Evolutionary conservation across 2,113 vertebrate species (phyloP).

Genomic region (Myotis yumanensis): DNA sequence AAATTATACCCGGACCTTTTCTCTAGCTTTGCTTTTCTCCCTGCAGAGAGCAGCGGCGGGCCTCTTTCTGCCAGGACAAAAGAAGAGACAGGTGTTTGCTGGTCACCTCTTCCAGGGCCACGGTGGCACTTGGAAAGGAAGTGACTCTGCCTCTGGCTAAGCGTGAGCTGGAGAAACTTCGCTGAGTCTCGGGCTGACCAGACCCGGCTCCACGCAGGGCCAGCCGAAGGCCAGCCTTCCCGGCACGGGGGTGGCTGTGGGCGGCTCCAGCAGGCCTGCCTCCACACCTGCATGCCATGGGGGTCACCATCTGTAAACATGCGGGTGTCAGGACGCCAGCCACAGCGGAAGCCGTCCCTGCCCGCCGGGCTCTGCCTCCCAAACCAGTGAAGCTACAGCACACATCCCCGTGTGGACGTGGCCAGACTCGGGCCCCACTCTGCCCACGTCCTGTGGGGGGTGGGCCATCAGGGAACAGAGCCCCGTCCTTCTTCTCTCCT

Average conservation of each 20-base stretch:
- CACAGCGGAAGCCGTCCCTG: neutral
- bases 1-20: neutral
- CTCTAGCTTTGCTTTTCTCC: neutral
- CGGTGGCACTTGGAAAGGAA: neutral
- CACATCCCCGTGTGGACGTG: too few species aligned
- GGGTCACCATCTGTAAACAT: fast-evolving
- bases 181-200: neutral
- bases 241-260: fast-evolving
- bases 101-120: neutral
- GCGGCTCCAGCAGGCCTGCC: neutral
- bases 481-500: too few species aligned
- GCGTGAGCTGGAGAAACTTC: neutral
- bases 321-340: neutral
- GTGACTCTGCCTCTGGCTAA: neutral
- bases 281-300: neutral
- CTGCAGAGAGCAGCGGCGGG: neutral
- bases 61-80: neutral
- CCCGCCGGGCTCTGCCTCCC: neutral
- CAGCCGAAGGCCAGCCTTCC: neutral
- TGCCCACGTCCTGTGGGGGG: fast-evolving
- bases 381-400: neutral
- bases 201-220: neutral
- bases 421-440: neutral
- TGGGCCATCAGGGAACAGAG: neutral
- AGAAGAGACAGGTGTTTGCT: neutral